Base-by-base conservation (phyloP, 2,113 vertebrate genomes). In the Xiphophorus hellerii region DNA sequence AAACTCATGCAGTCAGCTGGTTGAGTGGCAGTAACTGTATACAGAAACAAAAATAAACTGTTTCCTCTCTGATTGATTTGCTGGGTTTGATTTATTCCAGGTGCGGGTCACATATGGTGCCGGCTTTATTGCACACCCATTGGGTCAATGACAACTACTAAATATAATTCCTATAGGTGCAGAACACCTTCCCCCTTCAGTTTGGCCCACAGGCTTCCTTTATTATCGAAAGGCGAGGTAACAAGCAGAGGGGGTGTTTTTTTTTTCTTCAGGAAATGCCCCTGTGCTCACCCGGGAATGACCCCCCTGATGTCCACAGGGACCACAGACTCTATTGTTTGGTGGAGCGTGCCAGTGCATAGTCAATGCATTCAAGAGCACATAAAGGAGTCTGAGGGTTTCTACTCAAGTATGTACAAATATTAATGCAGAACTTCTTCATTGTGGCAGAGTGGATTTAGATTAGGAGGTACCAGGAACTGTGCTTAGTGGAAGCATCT, bases 161-260 rank as follows among this genome's bases (percentile, higher is more conserved):
- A 63, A 67, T 89, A 77, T 92, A 85, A 89, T 90, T 88, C 89
- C 85, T 73, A 68, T 74, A 78, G 75, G 84, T 89, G 54, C 51
- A 73, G 42, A 71, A 66, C 83, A 69, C 85, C 80, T 76, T 66
- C 76, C 84, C 80, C 85, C 81, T 81, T 76, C 79, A 68, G 51
- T 39, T 62, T 22, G 5, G 76, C 74, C 74, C 63, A 66, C 10
- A 1, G 65, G 69, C 81, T 75, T 77, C 68, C 66, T 75, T 89
- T 71, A 84, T 84, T 73, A 86, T 60, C 66, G 69, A 73, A 48
- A n/a, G 69, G 61, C 69, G 63, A 66, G 54, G 79, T 72, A 85
- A 75, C n/a, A 9, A 85, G 25, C 12, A 68, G 78, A 78, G 67
- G 79, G 64, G 37, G 37, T 7, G 17, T 15, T 28, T 64, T 22